phyloP scores from a whole-genome alignment of 2,888 invertebrate species.

The Deilephila porcellus region DNA sequence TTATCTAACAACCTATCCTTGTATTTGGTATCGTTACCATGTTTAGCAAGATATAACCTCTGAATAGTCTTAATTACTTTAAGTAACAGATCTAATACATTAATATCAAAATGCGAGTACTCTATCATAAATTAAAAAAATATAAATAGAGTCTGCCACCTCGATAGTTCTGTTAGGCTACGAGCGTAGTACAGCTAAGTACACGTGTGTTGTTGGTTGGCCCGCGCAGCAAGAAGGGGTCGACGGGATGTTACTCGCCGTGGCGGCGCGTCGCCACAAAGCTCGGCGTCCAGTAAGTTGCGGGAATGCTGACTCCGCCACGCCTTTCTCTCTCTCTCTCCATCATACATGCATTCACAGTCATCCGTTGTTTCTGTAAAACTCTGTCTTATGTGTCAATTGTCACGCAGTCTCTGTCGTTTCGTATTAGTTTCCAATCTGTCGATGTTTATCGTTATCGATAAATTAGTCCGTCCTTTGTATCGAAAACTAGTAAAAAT shows the following conservation, averaged over 20 bases:
- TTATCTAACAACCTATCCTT: too few relatives aligned
- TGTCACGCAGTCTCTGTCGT: conserved; percentile 16
- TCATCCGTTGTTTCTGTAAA: conserved; percentile 53
- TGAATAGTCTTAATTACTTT: too few relatives aligned
- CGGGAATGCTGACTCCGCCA: conserved; percentile 66
- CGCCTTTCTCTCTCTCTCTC: conserved; percentile 69
- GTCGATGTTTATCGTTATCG: background rate
- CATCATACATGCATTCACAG: conserved; percentile 66
- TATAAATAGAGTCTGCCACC: conserved; percentile 42
- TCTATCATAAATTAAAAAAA: background rate
- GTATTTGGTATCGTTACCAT: too few relatives aligned
- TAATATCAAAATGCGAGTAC: too few relatives aligned
- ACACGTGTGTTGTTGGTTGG: conserved; percentile 71
- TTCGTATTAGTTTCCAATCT: background rate
- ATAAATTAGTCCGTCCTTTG: background rate
- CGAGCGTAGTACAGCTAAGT: conserved; percentile 64
- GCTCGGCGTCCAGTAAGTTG: conserved; percentile 97
- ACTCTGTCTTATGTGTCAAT: conserved; percentile 49
- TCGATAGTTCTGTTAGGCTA: conserved; percentile 47
- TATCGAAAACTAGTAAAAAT: too few relatives aligned
- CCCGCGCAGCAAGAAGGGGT: conserved; percentile 86
- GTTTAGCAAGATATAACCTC: too few relatives aligned
- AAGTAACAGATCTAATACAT: too few relatives aligned
- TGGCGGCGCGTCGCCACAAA: conserved; percentile 97
- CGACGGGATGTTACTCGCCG: conserved; percentile 92